These are phyloP conservation scores for Liopterus haemorrhoidalis DNA, from an alignment of 2,888 invertebrate species.

Conservation along the genomic window DNA sequence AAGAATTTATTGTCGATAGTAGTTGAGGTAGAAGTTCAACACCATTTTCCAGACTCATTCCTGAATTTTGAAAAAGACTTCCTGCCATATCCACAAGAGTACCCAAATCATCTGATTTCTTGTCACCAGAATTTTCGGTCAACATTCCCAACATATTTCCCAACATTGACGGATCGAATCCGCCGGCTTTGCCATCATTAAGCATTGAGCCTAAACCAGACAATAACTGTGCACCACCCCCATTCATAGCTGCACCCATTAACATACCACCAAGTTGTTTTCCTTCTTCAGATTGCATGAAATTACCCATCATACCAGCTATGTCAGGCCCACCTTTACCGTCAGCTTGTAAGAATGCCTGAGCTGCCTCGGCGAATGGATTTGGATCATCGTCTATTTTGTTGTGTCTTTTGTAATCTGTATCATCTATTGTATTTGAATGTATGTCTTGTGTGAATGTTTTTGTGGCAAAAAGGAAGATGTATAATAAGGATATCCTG, in stretches of 20 bases:
- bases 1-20: slow-evolving; percentile 58
- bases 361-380: slow-evolving; percentile 63
- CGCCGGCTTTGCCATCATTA: slow-evolving; percentile 36
- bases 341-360: slow-evolving; percentile 55
- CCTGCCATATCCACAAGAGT: not conserved
- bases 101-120: slow-evolving; percentile 1
- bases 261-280: slow-evolving; percentile 49
- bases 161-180: slow-evolving; percentile 53
- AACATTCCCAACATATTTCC: slow-evolving; percentile 55
- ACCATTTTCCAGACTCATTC: slow-evolving; percentile 53
- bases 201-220: slow-evolving; percentile 39
- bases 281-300: slow-evolving; percentile 63
- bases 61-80: slow-evolving; percentile 6
- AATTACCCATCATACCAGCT: slow-evolving; percentile 59
- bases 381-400: slow-evolving; percentile 57
- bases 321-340: slow-evolving; percentile 53
- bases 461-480: too few relatives aligned
- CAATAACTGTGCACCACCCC: slow-evolving; percentile 38
- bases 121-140: slow-evolving; percentile 40
- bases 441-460: too few relatives aligned
- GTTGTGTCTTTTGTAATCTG: too few relatives aligned
- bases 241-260: slow-evolving; percentile 26
- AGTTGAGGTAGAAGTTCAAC: slow-evolving; percentile 64
- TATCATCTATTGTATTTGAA: too few relatives aligned
- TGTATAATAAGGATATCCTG: too few relatives aligned